These are phyloP conservation scores for Lepidurus packardi DNA, from an alignment of 1,140 invertebrate species.

Conservation along the genomic window DNA sequence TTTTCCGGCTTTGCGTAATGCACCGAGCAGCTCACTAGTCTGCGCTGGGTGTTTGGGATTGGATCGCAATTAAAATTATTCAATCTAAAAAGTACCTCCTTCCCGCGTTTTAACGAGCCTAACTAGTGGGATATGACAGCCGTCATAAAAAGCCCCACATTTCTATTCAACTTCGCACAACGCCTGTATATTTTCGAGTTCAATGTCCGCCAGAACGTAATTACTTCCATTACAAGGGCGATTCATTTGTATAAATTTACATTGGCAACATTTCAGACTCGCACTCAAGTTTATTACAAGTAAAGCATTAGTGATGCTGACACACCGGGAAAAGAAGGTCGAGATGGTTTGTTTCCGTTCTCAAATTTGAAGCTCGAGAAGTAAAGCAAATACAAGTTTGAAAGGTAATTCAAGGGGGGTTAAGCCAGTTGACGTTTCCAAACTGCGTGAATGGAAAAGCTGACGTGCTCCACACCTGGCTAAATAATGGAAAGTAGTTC, in stretches of 20 bases:
- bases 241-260: neutral
- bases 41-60: neutral
- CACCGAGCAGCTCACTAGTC: neutral
- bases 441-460: neutral
- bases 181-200: neutral
- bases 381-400: neutral
- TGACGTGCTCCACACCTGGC: neutral
- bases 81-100: neutral
- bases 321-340: neutral
- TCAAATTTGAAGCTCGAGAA: neutral
- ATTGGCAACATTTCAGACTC: neutral
- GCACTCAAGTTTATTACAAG: too few species aligned
- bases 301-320: neutral
- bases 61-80: neutral
- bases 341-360: neutral
- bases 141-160: neutral
- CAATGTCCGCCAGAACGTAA: neutral
- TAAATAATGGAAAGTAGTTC: neutral
- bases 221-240: conserved; percentile 1
- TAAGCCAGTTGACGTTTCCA: neutral
- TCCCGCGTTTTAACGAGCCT: neutral
- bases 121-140: neutral
- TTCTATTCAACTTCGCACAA: neutral
- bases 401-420: neutral
- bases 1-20: neutral